A percentile compares a stretch with the other conserved stretches of the same genome.
Evolutionary conservation across 2,888 invertebrate genomes (phyloP).

Genomic region (Parnassius orleans): DNA sequence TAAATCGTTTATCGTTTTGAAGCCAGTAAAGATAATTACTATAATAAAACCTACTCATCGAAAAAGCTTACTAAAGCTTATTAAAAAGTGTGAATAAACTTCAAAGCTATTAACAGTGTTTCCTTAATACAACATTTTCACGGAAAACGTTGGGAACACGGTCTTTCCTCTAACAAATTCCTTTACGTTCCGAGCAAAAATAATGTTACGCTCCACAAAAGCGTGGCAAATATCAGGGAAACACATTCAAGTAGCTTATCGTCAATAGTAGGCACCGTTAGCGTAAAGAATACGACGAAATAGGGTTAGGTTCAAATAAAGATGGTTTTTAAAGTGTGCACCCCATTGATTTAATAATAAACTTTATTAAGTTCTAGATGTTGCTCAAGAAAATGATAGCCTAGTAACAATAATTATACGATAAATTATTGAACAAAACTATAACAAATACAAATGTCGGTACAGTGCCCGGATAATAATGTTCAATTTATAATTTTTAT

Average conservation of each 20-base stretch:
- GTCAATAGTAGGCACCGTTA: constrained; percentile 7
- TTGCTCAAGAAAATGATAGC: too few relatives aligned
- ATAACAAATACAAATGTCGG: too few relatives aligned
- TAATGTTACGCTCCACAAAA: constrained; percentile 22
- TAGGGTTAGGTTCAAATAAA: background rate
- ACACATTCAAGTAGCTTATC: constrained; percentile 21
- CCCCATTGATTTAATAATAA: too few relatives aligned
- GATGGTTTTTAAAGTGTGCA: too few relatives aligned
- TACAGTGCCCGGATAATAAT: too few relatives aligned
- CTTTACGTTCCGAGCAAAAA: constrained; percentile 16
- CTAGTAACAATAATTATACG: too few relatives aligned
- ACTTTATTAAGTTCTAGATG: too few relatives aligned
- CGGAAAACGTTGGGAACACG: constrained; percentile 10
- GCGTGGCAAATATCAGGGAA: constrained; percentile 21
- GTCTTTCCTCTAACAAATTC: constrained; percentile 18
- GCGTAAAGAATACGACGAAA: constrained; percentile 11
- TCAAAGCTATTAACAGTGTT: constrained; percentile 8
- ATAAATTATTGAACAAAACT: too few relatives aligned
- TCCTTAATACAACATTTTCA: constrained; percentile 14
- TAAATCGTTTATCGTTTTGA: too few relatives aligned
- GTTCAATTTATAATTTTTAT: too few relatives aligned
- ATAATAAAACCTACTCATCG: too few relatives aligned
- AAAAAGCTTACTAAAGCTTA: background rate
- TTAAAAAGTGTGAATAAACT: constrained; percentile 13
- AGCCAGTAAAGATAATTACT: too few relatives aligned